phyloP scores from a whole-genome alignment of 2,113 vertebrate genomes.

The Podiceps cristatus region DNA sequence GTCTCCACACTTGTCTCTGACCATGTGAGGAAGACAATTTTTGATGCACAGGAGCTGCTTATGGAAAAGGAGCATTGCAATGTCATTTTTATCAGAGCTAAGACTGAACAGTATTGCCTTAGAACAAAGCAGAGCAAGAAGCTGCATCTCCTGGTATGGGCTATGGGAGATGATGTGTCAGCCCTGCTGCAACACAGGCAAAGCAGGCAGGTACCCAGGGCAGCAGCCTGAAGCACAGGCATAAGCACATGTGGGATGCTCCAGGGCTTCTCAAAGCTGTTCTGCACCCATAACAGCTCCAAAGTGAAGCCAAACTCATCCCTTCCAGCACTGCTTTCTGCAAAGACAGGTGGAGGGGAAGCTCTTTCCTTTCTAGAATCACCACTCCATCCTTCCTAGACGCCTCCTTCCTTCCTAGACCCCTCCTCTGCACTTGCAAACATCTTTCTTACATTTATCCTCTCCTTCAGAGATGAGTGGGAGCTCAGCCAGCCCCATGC shows the following conservation, averaged over 20 bases:
- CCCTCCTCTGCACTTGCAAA: not conserved
- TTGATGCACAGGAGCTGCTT: not conserved
- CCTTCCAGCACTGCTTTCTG: not conserved
- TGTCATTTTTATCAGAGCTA: not conserved
- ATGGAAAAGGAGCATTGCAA: not conserved
- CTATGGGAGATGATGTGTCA: not conserved
- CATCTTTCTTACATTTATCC: not conserved
- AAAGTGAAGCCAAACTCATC: not conserved
- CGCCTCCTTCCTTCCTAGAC: not conserved
- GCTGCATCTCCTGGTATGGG: not conserved
- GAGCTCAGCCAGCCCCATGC: accelerated
- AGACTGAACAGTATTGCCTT: not conserved
- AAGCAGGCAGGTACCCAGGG: not conserved
- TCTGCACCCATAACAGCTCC: not conserved
- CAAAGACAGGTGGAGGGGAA: not conserved
- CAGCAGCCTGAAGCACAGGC: not conserved
- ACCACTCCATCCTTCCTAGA: not conserved
- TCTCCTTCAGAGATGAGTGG: not conserved
- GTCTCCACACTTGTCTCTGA: not conserved
- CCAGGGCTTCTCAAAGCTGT: not conserved
- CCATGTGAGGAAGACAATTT: not conserved
- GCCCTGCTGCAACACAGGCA: not conserved
- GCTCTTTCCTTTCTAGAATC: not conserved
- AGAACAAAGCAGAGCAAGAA: not conserved
- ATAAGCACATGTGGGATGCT: not conserved